Evolutionary conservation across 2,888 invertebrate species (phyloP).

Genomic region (Ophion ellenae): DNA sequence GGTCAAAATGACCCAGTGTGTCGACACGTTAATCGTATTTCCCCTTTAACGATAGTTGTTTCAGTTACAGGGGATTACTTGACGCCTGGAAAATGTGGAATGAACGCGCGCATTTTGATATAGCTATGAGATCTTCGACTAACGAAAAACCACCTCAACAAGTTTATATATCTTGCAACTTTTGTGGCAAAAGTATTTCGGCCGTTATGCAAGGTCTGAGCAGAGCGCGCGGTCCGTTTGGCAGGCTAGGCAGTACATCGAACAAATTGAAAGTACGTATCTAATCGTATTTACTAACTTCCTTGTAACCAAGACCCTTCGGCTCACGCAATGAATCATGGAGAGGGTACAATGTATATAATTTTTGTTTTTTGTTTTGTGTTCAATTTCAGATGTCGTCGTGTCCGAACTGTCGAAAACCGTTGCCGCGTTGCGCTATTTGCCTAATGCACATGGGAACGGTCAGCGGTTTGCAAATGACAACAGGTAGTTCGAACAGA

Average conservation of each 20-base stretch:
- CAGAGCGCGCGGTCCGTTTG: slow-evolving; percentile 86
- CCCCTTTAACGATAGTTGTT: slow-evolving; percentile 60
- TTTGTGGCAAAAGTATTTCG: slow-evolving; percentile 96
- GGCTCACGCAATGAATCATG: neutral
- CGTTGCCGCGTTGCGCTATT: slow-evolving; percentile 96
- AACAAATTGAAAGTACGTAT: slow-evolving; percentile 89
- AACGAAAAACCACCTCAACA: slow-evolving; percentile 86
- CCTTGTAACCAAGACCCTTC: neutral
- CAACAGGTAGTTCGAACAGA: slow-evolving; percentile 76
- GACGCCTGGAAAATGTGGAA: slow-evolving; percentile 97
- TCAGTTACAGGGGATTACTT: slow-evolving; percentile 92
- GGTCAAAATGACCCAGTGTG: too few species aligned
- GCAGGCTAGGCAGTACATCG: slow-evolving; percentile 88
- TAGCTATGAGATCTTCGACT: slow-evolving; percentile 88
- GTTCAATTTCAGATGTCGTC: slow-evolving; percentile 88
- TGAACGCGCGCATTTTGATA: slow-evolving; percentile 95
- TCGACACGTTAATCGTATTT: neutral
- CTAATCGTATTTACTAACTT: neutral
- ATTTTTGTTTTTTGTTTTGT: neutral
- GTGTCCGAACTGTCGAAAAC: slow-evolving; percentile 97
- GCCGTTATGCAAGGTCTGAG: slow-evolving; percentile 89
- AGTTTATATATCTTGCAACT: slow-evolving; percentile 95
- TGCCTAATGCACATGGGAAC: slow-evolving; percentile 98
- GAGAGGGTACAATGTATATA: neutral
- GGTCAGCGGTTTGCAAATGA: slow-evolving; percentile 81